phyloP scores from a whole-genome alignment of 2,888 invertebrate genomes.

The Capitulum mitella region DNA sequence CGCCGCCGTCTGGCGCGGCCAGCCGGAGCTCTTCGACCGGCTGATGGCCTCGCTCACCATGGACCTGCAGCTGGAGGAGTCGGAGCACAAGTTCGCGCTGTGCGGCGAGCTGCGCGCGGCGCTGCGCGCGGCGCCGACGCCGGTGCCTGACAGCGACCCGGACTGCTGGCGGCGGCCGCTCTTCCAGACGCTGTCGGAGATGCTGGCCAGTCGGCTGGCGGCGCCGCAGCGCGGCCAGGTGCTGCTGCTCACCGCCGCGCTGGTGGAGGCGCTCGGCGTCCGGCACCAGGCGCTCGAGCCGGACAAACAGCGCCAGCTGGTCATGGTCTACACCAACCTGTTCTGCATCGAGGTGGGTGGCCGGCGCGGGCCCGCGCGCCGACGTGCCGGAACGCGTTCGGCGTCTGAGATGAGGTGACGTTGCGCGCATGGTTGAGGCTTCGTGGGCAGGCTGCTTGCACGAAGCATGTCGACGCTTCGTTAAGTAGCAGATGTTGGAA shows the following conservation, averaged over 20 bases:
- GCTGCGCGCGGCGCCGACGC: conserved; percentile 3
- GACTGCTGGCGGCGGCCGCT: conserved; percentile 31
- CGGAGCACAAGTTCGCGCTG: not conserved
- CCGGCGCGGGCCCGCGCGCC: no score
- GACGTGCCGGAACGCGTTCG: no score
- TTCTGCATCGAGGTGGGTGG: conserved; percentile 25
- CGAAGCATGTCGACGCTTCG: no score
- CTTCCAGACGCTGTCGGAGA: conserved; percentile 33
- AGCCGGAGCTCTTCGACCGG: not conserved
- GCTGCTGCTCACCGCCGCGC: conserved; percentile 39
- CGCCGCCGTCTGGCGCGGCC: not conserved
- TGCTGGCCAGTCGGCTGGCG: conserved; percentile 37
- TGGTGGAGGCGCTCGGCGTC: conserved; percentile 38
- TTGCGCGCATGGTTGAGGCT: no score
- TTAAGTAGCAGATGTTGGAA: no score
- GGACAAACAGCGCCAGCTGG: conserved; percentile 3
- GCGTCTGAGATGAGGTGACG: no score
- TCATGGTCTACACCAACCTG: conserved; percentile 9
- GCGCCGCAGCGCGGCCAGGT: conserved; percentile 40
- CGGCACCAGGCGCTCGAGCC: conserved; percentile 16
- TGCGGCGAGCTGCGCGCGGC: not conserved
- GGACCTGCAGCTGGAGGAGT: conserved; percentile 12
- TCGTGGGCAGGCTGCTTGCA: no score
- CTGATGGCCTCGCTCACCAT: conserved; percentile 8
- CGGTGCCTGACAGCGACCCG: not conserved